These are phyloP conservation scores for Lumbricus terrestris DNA, from an alignment of 2,888 invertebrate genomes.

Conservation along the genomic window DNA sequence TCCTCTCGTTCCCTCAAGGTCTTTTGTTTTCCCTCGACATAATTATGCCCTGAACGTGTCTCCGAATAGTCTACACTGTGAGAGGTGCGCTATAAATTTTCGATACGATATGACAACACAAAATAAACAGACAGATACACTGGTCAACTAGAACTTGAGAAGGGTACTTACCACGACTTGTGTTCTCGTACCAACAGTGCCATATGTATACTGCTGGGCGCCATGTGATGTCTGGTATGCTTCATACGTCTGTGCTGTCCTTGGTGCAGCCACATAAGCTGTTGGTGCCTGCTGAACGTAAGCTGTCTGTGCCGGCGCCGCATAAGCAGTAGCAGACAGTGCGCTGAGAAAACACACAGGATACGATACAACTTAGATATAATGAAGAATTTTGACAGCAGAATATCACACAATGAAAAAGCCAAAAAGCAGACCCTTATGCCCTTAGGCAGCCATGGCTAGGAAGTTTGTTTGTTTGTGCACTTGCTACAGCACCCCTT, in stretches of 20 bases:
- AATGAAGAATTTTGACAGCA: not conserved
- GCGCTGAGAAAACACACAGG: slow-evolving; percentile 18
- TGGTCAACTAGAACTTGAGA: not conserved
- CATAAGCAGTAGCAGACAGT: slow-evolving; percentile 36
- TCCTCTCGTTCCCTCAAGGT: too few relatives aligned
- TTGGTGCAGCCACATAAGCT: slow-evolving; percentile 32
- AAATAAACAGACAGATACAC: not conserved
- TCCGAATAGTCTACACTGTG: too few relatives aligned
- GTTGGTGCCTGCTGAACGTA: slow-evolving; percentile 35
- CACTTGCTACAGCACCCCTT: too few relatives aligned
- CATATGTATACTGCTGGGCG: slow-evolving; percentile 33
- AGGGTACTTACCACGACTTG: slow-evolving; percentile 6
- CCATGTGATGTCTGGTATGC: slow-evolving; percentile 30
- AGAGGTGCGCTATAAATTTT: too few relatives aligned
- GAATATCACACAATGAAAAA: not conserved
- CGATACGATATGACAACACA: too few relatives aligned
- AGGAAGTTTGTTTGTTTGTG: too few relatives aligned
- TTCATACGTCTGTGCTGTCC: slow-evolving; percentile 33
- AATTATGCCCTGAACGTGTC: too few relatives aligned
- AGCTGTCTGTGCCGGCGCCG: slow-evolving; percentile 33
- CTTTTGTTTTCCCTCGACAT: too few relatives aligned
- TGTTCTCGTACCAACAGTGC: slow-evolving; percentile 28
- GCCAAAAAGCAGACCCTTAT: too few relatives aligned
- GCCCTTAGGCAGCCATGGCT: too few relatives aligned
- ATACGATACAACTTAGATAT: not conserved